Evolutionary conservation across 1,140 invertebrate species (phyloP).

Genomic region (Orchestia grillus): DNA sequence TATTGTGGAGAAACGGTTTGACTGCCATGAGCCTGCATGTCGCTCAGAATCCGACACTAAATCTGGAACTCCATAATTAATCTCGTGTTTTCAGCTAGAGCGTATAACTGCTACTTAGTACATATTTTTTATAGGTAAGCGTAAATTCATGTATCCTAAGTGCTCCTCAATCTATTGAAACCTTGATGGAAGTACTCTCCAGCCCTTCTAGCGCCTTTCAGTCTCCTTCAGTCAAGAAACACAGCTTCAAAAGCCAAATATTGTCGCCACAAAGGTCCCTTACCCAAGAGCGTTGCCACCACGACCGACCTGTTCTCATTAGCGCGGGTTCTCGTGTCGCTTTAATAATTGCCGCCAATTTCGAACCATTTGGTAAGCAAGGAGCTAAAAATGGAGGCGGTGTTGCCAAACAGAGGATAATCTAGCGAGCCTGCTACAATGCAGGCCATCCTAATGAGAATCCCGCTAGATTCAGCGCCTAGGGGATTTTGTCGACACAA

Average conservation of each 20-base stretch:
- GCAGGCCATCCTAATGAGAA: not conserved
- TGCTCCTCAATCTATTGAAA: not conserved
- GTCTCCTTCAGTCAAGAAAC: not conserved
- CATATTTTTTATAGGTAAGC: not conserved
- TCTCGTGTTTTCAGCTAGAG: too few species aligned
- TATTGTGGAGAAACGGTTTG: too few species aligned
- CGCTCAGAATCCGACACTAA: too few species aligned
- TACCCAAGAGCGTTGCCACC: not conserved
- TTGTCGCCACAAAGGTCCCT: not conserved
- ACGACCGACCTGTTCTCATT: not conserved
- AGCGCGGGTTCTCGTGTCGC: constrained; percentile 12
- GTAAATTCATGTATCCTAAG: not conserved
- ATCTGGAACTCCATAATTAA: too few species aligned
- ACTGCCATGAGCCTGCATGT: too few species aligned
- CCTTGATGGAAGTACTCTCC: not conserved
- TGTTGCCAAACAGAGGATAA: constrained; percentile 52
- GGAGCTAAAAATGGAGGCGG: not conserved
- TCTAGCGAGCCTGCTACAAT: constrained; percentile 24
- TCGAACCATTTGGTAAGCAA: constrained; percentile 18
- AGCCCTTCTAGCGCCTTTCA: not conserved
- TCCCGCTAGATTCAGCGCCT: not conserved
- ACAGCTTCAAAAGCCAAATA: not conserved
- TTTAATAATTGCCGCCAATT: constrained; percentile 42
- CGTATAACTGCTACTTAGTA: too few species aligned
- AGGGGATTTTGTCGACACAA: not conserved